Conservation (phyloP, 2,888 invertebrate species). For the Hyppa rectilinea region DNA sequence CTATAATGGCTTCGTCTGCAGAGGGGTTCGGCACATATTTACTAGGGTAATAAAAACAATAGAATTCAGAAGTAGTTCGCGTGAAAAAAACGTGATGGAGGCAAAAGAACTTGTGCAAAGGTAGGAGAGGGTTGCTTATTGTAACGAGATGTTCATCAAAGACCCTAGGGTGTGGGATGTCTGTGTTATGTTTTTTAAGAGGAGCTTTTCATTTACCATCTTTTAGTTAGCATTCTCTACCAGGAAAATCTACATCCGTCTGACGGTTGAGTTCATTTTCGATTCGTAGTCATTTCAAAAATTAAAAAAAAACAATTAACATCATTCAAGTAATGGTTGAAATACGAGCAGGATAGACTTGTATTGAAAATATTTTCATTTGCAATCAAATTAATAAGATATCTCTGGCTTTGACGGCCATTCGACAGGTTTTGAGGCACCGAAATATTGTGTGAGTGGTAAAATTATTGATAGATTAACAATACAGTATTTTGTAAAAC, state of each 20-base stretch:
- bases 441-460: neutral
- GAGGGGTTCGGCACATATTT: constrained; percentile 62
- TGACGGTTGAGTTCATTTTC: neutral
- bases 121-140: constrained; percentile 53
- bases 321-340: neutral
- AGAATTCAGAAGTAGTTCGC: constrained; percentile 56
- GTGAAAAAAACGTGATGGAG: constrained; percentile 56
- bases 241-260: neutral
- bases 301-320: neutral
- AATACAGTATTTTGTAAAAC: neutral
- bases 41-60: constrained; percentile 65
- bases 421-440: neutral
- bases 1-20: constrained; percentile 67
- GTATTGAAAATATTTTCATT: neutral
- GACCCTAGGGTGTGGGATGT: constrained; percentile 42
- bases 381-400: constrained; percentile 1
- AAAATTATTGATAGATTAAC: neutral
- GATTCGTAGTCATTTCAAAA: neutral
- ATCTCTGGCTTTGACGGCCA: neutral
- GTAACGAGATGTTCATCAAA: constrained; percentile 61
- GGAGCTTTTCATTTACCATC: constrained; percentile 27
- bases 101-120: constrained; percentile 49
- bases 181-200: constrained; percentile 22
- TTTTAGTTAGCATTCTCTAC: neutral
- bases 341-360: neutral